Conservation (phyloP, 64 coral and sea anemone species). For the Anthopleura sola region DNA sequence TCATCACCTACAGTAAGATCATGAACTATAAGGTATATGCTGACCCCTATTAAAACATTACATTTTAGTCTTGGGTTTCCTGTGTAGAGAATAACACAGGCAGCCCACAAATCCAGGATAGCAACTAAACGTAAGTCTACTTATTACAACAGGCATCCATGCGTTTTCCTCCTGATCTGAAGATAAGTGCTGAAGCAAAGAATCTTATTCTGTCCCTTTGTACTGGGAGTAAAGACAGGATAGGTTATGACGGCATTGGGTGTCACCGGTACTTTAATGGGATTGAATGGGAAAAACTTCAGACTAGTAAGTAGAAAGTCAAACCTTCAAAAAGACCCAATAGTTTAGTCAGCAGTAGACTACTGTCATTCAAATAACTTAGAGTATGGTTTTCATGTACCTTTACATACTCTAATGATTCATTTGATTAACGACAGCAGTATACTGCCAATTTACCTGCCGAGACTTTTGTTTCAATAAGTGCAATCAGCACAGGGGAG, state of each 20-base stretch:
- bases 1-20: conserved; percentile 96
- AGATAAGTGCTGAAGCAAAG: conserved; percentile 65
- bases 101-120: background rate
- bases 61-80: background rate
- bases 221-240: conserved; percentile 51
- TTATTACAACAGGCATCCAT: conserved; percentile 50
- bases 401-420: no score
- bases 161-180: conserved; percentile 55
- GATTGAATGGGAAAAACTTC: conserved; percentile 75
- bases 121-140: background rate
- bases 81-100: background rate
- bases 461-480: no score
- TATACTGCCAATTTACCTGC: no score
- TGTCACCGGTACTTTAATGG: conserved; percentile 84
- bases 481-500: no score
- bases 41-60: no score
- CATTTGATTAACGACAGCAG: no score
- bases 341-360: no score
- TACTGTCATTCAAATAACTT: no score
- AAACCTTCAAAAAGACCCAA: no score
- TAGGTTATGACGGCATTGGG: conserved; percentile 70
- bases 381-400: no score
- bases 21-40: conserved; percentile 87
- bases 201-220: conserved; percentile 70
- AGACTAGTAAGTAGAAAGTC: conserved; percentile 50